phyloP scores from a whole-genome alignment of 2,888 invertebrate species.

The Drosophila niveifrons region DNA sequence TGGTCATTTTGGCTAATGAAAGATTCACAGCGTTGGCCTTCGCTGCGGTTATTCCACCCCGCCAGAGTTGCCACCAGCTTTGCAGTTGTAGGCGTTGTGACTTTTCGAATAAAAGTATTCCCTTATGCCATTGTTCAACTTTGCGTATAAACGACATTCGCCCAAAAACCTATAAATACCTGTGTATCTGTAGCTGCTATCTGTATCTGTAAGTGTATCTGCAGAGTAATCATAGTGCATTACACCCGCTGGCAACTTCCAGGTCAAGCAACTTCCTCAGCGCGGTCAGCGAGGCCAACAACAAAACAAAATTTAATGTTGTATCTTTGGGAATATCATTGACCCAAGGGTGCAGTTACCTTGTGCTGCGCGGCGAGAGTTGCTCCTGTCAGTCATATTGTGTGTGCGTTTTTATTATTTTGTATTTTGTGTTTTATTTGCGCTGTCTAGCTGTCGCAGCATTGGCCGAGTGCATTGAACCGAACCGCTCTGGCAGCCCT shows the following conservation, averaged over 20 bases:
- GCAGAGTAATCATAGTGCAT: slow-evolving; percentile 47
- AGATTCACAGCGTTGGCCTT: slow-evolving; percentile 65
- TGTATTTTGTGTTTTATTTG: slow-evolving; percentile 12
- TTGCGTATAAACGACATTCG: slow-evolving; percentile 44
- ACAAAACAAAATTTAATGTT: slow-evolving; percentile 22
- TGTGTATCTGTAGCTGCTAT: background rate
- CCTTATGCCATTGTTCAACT: background rate
- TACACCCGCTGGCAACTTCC: slow-evolving; percentile 63
- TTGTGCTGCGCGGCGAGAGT: slow-evolving; percentile 28
- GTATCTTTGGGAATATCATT: slow-evolving; percentile 51
- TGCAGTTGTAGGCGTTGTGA: background rate
- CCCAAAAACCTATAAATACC: slow-evolving; percentile 68
- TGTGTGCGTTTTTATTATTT: slow-evolving; percentile 7
- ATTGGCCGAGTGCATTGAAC: slow-evolving; percentile 45
- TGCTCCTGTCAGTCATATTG: slow-evolving; percentile 49
- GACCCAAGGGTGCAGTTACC: slow-evolving; percentile 77
- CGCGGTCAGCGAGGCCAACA: slow-evolving; percentile 44
- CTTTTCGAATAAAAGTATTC: background rate
- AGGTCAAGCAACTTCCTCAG: slow-evolving; percentile 71
- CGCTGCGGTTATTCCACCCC: slow-evolving; percentile 56
- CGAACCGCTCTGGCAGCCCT: slow-evolving; percentile 46
- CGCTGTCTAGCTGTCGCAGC: background rate
- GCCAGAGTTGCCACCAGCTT: background rate
- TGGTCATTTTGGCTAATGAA: slow-evolving; percentile 50
- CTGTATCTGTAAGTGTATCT: slow-evolving; percentile 8